Conservation (phyloP, 2,113 vertebrate genomes). For the Ascaphus truei region DNA sequence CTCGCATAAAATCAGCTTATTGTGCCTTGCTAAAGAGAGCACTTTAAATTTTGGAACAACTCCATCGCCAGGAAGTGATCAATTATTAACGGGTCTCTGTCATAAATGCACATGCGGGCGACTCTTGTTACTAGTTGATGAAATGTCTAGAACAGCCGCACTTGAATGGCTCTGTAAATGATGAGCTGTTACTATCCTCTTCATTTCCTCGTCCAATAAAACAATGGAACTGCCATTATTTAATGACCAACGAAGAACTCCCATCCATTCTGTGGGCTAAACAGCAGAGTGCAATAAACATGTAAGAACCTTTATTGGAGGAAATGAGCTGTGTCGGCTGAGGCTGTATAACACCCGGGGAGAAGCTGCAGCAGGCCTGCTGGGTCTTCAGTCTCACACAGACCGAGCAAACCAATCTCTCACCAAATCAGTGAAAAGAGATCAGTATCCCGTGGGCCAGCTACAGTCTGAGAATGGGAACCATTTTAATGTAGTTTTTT, state of each 20-base stretch:
- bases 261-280: neutral
- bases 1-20: too few species aligned
- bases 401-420: neutral
- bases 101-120: too few species aligned
- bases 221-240: neutral
- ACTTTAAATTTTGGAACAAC: too few species aligned
- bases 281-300: neutral
- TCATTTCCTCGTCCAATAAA: neutral
- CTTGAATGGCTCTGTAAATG: neutral
- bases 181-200: neutral
- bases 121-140: too few species aligned
- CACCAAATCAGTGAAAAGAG: neutral
- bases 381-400: neutral
- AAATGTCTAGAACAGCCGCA: neutral
- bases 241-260: neutral
- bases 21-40: too few species aligned
- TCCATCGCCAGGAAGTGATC: too few species aligned
- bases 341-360: too few species aligned
- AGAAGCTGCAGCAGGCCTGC: neutral
- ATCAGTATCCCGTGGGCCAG: neutral
- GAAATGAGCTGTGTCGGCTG: constrained; percentile 14
- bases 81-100: too few species aligned
- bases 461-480: neutral
- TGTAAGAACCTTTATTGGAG: constrained; percentile 1
- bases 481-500: neutral